phyloP scores from a whole-genome alignment of 2,888 invertebrate species.

The Celastrina argiolus region DNA sequence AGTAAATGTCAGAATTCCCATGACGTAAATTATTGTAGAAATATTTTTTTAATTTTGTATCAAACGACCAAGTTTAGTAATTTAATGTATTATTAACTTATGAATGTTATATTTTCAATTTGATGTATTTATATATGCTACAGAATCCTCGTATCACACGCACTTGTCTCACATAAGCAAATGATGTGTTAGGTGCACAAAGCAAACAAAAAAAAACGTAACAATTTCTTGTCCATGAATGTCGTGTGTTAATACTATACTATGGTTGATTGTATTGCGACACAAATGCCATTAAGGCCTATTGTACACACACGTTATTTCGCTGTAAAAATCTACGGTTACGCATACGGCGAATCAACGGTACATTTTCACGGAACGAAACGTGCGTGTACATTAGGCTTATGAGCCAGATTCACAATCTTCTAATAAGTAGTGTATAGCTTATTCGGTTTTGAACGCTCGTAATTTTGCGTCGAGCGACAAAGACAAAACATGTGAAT shows the following conservation, averaged over 20 bases:
- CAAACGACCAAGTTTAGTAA: neutral
- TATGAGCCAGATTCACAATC: too few relatives aligned
- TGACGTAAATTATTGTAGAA: too few relatives aligned
- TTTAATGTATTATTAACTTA: neutral
- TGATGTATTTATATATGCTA: neutral
- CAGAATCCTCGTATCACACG: constrained; percentile 3
- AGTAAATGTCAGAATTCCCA: neutral
- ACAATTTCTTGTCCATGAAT: constrained; percentile 68
- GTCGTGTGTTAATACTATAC: constrained; percentile 54
- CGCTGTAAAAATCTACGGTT: too few relatives aligned
- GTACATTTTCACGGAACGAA: too few relatives aligned
- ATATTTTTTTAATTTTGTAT: neutral
- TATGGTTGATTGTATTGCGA: neutral
- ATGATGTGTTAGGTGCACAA: constrained; percentile 57
- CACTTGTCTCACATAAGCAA: constrained; percentile 17
- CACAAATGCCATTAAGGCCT: too few relatives aligned
- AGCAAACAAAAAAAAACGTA: constrained; percentile 41
- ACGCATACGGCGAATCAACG: too few relatives aligned
- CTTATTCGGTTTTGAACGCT: too few relatives aligned
- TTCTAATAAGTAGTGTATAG: too few relatives aligned
- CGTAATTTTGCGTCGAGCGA: too few relatives aligned
- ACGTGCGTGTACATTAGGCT: too few relatives aligned
- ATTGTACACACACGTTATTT: too few relatives aligned
- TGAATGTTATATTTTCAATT: neutral
- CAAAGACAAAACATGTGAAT: too few relatives aligned